These are phyloP conservation scores for Elmis aenea DNA, from an alignment of 2,888 invertebrate genomes.

Conservation along the genomic window DNA sequence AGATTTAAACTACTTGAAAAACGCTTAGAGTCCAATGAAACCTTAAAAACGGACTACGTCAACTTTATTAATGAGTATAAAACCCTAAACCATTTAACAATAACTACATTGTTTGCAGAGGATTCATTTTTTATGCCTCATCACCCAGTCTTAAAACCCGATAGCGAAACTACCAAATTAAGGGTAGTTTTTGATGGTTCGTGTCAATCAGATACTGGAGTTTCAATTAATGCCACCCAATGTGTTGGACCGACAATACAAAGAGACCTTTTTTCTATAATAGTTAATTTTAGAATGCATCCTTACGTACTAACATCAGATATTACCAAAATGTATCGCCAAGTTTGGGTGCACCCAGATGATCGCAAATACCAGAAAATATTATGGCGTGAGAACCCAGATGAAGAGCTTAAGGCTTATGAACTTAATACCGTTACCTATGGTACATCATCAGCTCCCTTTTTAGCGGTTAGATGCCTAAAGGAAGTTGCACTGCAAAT, in stretches of 20 bases:
- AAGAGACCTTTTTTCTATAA: constrained; percentile 12
- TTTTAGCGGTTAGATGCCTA: constrained; percentile 14
- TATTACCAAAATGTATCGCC: constrained; percentile 13
- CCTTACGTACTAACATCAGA: constrained; percentile 5
- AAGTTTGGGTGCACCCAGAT: constrained; percentile 4
- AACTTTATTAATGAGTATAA: constrained; percentile 24
- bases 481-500: constrained; percentile 15
- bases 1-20: constrained; percentile 21
- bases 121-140: constrained; percentile 17
- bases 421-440: too few relatives aligned
- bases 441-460: too few relatives aligned
- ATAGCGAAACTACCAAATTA: too few relatives aligned
- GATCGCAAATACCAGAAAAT: constrained; percentile 7
- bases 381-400: too few relatives aligned
- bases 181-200: too few relatives aligned
- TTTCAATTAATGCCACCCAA: constrained; percentile 11
- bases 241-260: constrained; percentile 14
- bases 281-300: constrained; percentile 6
- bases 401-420: too few relatives aligned
- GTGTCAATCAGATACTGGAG: constrained; percentile 5
- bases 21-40: constrained; percentile 12
- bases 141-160: constrained; percentile 15
- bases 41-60: constrained; percentile 17
- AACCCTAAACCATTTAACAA: constrained; percentile 19
- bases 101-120: constrained; percentile 2